These are phyloP conservation scores for Heterochromis multidens DNA, from an alignment of 2,113 vertebrate species.

Conservation along the genomic window DNA sequence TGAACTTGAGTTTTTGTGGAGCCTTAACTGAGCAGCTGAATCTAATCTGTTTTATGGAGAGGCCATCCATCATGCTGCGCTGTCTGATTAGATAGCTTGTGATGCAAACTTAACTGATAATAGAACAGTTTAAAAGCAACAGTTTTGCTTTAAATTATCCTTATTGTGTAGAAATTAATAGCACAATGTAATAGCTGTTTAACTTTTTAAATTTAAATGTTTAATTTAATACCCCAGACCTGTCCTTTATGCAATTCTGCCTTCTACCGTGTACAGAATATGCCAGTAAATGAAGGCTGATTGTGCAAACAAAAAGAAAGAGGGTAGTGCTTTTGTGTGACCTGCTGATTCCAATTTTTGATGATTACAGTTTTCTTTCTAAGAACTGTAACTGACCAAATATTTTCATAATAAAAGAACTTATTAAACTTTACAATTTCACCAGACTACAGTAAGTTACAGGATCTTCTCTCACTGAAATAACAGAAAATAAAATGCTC, in stretches of 20 bases:
- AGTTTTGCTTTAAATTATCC: not conserved
- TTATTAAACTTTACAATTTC: too few species aligned
- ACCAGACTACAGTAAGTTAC: too few species aligned
- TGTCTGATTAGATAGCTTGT: not conserved
- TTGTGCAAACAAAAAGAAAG: not conserved
- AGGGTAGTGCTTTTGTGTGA: not conserved
- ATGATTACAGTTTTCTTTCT: too few species aligned
- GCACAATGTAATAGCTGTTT: not conserved
- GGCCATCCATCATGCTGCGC: not conserved
- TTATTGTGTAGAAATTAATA: not conserved
- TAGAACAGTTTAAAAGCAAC: not conserved
- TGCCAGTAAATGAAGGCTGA: not conserved
- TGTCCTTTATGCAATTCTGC: not conserved
- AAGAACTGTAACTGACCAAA: too few species aligned
- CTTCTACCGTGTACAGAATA: not conserved
- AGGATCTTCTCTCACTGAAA: too few species aligned
- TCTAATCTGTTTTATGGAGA: not conserved
- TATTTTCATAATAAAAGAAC: too few species aligned
- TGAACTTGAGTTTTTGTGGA: not conserved
- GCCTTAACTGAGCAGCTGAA: not conserved
- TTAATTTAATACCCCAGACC: not conserved
- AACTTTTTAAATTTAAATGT: rapidly evolving
- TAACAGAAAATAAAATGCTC: too few species aligned
- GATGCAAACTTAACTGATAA: not conserved
- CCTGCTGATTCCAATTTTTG: too few species aligned